Conservation (phyloP, 2,888 invertebrate species). For the Heliconius charithonia region DNA sequence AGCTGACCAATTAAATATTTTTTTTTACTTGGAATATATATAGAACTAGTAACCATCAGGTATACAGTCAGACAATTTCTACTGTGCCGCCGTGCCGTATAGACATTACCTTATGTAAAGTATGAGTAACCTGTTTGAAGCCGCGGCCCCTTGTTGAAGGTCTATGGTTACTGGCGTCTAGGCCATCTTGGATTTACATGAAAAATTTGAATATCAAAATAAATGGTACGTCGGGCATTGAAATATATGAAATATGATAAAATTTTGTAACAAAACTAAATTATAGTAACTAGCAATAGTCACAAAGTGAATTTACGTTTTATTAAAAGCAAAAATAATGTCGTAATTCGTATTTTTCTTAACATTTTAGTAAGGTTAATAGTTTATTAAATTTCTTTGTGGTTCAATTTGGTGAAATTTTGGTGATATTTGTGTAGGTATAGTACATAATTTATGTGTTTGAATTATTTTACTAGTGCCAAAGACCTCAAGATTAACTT, state of each 20-base stretch:
- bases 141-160: slow-evolving; percentile 24
- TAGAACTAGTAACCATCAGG: not conserved
- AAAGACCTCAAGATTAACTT: too few species aligned
- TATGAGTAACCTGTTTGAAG: slow-evolving; percentile 21
- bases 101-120: slow-evolving; percentile 18
- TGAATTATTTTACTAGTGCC: too few species aligned
- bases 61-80: not conserved
- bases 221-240: slow-evolving; percentile 6
- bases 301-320: not conserved
- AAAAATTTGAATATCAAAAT: slow-evolving; percentile 26
- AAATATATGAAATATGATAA: slow-evolving; percentile 4
- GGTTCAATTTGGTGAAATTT: too few species aligned
- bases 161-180: slow-evolving; percentile 20
- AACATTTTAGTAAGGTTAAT: too few species aligned
- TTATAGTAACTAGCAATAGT: not conserved
- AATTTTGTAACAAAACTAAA: not conserved
- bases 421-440: too few species aligned
- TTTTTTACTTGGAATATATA: not conserved
- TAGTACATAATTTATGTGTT: too few species aligned
- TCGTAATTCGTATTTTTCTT: not conserved
- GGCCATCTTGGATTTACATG: slow-evolving; percentile 27
- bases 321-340: not conserved
- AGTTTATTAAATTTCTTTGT: too few species aligned
- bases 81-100: not conserved
- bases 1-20: not conserved